Base-by-base conservation (phyloP, 1,140 invertebrate genomes). In the Cydia fagiglandana region DNA sequence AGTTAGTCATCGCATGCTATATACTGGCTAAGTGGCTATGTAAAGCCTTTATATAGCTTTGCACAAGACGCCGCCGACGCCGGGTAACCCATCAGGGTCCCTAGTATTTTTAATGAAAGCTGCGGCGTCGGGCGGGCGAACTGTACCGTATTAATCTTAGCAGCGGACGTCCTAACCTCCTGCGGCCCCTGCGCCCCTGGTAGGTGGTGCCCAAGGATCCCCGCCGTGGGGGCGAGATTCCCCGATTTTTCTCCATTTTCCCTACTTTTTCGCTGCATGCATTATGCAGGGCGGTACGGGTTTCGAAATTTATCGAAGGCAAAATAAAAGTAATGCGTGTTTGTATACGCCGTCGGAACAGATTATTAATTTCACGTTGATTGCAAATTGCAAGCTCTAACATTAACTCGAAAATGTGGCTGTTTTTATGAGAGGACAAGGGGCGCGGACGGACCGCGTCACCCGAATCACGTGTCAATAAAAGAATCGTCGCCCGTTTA, bases 141-240 rank as follows among this genome's bases (percentile, higher is more conserved):
- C 84, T 83, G 83, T 84, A 81, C 86, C 82, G 87, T 91, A 91
- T 91, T 91, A 91, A 91, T 91, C 90, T 91, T 91, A 84, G 88
- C 84, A 83, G 80, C 81, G 84, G 88, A 88, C 87, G 84, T 81
- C 80, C 81, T 84, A 84, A 85, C 90, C 88, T 88, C 87, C 88
- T 86, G 78, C 80, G 77, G 85, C 80, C 88, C 88, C 85, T 88
- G 84, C 83, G 81, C 81, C 82, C 88, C 87, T 90, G 79, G 88
- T 91, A 91, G 87, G 84, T 87, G 83, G 84, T 85, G 80, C 83
- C 85, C 82, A 88, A 89, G 85, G 84, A 86, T 83, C 86, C 86
- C 85, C 79, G 81, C 77, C 77, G 82, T 80, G 87, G 83, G 88
- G 85, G 86, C 78, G 81, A 84, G 81, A 81, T 85, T 84, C 79